phyloP scores from a whole-genome alignment of 2,113 vertebrate species.

The Meles meles region DNA sequence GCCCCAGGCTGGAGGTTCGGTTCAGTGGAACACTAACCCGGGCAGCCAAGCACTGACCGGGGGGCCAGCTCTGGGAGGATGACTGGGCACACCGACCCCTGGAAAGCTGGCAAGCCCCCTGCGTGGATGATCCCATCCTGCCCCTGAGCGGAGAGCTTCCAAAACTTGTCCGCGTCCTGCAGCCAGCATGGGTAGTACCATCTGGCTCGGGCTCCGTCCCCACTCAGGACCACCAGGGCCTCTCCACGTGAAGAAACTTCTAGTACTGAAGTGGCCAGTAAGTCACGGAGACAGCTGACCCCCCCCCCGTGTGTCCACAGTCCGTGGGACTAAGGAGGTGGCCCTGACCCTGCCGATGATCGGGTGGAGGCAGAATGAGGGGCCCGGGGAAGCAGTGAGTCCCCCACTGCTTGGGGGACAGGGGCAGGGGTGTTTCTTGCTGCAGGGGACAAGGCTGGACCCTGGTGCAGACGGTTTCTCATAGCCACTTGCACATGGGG shows the following conservation, averaged over 20 bases:
- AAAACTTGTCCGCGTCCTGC: accelerated
- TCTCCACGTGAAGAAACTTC: neutral
- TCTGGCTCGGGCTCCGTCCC: accelerated
- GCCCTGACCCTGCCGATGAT: neutral
- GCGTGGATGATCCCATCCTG: neutral
- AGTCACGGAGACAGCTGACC: neutral
- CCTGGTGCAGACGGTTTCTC: neutral
- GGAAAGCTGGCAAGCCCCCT: neutral
- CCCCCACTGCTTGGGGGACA: accelerated
- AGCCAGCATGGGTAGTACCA: accelerated
- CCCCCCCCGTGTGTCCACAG: accelerated
- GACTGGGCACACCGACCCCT: accelerated
- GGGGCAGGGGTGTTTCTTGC: neutral
- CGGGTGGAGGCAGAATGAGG: accelerated
- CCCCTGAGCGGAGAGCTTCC: accelerated
- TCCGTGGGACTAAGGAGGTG: neutral
- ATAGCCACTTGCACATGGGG: neutral
- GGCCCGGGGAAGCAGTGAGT: neutral
- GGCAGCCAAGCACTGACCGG: accelerated
- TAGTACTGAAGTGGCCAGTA: neutral
- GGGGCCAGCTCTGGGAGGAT: accelerated
- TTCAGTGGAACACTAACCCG: accelerated
- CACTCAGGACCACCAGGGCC: accelerated
- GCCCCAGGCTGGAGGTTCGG: accelerated
- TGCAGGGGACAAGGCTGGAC: neutral